These are phyloP conservation scores for Rhopalosiphum padi DNA, from an alignment of 1,140 invertebrate species.

Conservation along the genomic window DNA sequence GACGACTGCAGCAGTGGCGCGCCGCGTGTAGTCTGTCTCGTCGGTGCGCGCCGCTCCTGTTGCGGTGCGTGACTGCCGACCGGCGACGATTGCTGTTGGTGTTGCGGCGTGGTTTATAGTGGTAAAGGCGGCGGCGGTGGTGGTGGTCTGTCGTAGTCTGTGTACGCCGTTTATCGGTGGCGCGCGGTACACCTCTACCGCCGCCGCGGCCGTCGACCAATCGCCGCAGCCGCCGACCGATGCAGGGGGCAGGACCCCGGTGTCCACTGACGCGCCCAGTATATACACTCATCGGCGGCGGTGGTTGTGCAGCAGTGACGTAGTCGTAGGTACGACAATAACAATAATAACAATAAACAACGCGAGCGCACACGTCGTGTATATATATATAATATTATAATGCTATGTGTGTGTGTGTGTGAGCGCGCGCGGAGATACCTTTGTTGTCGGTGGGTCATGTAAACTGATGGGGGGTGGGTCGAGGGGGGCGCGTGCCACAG, in stretches of 20 bases:
- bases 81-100: neutral
- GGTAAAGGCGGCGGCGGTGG: too few relatives aligned
- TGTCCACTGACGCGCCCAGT: neutral
- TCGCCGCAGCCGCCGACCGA: neutral
- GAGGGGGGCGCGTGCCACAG: conserved; percentile 18
- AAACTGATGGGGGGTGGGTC: neutral
- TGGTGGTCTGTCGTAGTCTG: too few relatives aligned
- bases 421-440: neutral
- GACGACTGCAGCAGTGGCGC: neutral
- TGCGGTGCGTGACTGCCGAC: neutral
- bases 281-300: neutral
- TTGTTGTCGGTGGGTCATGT: neutral
- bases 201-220: neutral
- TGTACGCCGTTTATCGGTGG: neutral
- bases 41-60: neutral
- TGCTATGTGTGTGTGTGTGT: neutral
- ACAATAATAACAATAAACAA: neutral
- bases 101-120: neutral
- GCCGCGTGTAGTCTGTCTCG: neutral
- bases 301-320: neutral
- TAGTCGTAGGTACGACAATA: neutral
- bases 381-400: neutral
- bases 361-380: neutral
- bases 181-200: neutral
- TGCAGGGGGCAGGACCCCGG: neutral